These are phyloP conservation scores for Microtus richardsoni DNA, from an alignment of 2,113 vertebrate species.

Conservation along the genomic window DNA sequence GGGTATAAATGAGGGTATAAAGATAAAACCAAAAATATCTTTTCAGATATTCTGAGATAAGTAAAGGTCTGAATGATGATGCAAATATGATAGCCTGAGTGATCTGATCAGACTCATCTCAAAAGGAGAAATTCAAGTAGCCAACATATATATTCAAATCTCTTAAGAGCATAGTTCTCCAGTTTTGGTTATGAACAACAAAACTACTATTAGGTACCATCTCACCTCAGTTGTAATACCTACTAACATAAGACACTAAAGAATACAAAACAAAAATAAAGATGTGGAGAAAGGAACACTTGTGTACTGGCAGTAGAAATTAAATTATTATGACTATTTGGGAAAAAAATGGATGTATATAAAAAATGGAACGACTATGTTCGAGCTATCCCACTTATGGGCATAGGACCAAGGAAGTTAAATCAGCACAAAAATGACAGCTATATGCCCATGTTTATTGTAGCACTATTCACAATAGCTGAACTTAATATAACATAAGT, in stretches of 20 bases:
- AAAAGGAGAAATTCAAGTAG: background rate
- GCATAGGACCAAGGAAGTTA: background rate
- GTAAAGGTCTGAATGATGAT: background rate
- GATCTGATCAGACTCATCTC: background rate
- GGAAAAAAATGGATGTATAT: background rate
- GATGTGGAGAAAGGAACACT: background rate
- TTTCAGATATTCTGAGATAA: background rate
- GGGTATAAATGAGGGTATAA: background rate
- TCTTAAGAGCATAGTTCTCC: background rate
- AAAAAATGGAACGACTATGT: background rate
- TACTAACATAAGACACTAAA: background rate
- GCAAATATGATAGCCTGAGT: background rate
- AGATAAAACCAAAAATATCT: background rate
- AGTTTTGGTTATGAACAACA: background rate
- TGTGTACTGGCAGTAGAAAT: background rate
- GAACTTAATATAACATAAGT: background rate
- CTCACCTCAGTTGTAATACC: background rate
- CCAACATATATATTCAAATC: background rate
- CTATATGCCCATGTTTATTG: background rate
- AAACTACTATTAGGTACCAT: background rate
- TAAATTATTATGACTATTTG: background rate
- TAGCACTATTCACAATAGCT: background rate
- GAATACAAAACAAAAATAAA: background rate
- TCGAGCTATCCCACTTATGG: background rate
- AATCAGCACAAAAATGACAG: background rate